Conservation (phyloP, 2,888 invertebrate species). For the Notodonta dromedarius region DNA sequence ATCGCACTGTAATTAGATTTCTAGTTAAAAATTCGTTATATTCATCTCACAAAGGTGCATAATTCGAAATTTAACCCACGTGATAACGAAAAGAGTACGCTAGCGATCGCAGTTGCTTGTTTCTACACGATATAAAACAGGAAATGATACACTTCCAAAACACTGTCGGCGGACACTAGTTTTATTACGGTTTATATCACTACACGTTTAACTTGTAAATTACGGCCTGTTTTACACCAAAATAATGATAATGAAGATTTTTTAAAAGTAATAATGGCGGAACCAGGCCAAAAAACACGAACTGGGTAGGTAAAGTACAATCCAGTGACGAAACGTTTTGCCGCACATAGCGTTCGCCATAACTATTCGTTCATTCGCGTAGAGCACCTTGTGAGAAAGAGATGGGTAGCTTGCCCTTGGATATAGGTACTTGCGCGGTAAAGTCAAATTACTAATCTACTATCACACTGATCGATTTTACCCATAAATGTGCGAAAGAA, state of each 20-base stretch:
- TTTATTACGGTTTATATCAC: constrained; percentile 13
- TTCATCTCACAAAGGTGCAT: constrained; percentile 44
- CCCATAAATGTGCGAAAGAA: neutral
- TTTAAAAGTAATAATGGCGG: constrained; percentile 75
- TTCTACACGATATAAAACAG: constrained; percentile 77
- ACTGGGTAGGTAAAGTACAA: constrained; percentile 61
- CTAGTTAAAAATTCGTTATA: constrained; percentile 37
- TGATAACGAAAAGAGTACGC: constrained; percentile 80
- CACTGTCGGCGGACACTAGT: constrained; percentile 48
- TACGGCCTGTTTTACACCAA: constrained; percentile 27
- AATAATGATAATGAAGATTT: constrained; percentile 60
- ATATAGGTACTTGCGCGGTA: constrained; percentile 75
- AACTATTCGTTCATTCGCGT: constrained; percentile 22
- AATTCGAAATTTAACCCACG: constrained; percentile 81
- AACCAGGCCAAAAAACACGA: constrained; percentile 73
- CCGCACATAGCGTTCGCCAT: constrained; percentile 57
- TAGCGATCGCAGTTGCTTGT: constrained; percentile 79
- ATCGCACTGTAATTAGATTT: constrained; percentile 34
- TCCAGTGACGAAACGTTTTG: constrained; percentile 74
- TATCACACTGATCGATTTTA: constrained; percentile 11
- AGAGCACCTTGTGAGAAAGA: constrained; percentile 55
- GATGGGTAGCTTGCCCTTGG: constrained; percentile 66
- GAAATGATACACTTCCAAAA: constrained; percentile 76
- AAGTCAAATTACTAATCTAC: constrained; percentile 67
- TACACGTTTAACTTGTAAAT: constrained; percentile 16